Evolutionary conservation across 2,113 vertebrate genomes (phyloP), one percentile per base, ranked within the genome.

Genomic region (Lates calcarifer): DNA sequence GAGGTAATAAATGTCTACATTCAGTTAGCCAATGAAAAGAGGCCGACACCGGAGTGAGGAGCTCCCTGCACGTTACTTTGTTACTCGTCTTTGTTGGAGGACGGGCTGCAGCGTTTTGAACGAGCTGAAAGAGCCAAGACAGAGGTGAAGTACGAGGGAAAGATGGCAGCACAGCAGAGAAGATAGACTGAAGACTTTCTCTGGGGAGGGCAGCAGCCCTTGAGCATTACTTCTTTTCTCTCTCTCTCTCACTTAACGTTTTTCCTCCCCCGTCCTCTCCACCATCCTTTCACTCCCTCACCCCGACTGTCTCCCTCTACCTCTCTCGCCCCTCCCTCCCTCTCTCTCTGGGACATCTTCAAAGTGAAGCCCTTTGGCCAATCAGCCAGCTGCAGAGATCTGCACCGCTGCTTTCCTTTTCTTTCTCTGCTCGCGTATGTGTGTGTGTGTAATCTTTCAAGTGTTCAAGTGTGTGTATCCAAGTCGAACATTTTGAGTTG

Each of bases 361-460:
- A 93, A 93, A 94, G 90, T 79, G 61, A 88, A 88, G 81, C 91
- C 91, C 90, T 81, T 87, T 81, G 81, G 90, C 90, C 86, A 89
- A 84, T 90, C 86, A 91, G 55, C 68, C 87, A 80, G 82, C 86
- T 84, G 79, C 82, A 49, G 51, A 81, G 86, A 89, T 86, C 69
- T 70, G 71, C 85, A 71, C 83, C 70, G 24, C 80, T 66, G 86
- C 84, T 75, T 82, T 73, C 56, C 74, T 78, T 73, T 85, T 67
- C 71, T 68, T 26, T 64, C n/a, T 33, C 20, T 43, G 17, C 62
- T 51, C 49, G 2, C 8, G 49, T 62, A 0, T 72, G 58, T 74
- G 41, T 63, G 70, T 71, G 73, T 49, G 15, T 41, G 29, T n/a
- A 31, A 67, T 80, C 72, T 61, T 79, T 87, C 71, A 84, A 74